Evolutionary conservation across 2,113 vertebrate species (phyloP).

Genomic region (Pelecanoides urinatrix): DNA sequence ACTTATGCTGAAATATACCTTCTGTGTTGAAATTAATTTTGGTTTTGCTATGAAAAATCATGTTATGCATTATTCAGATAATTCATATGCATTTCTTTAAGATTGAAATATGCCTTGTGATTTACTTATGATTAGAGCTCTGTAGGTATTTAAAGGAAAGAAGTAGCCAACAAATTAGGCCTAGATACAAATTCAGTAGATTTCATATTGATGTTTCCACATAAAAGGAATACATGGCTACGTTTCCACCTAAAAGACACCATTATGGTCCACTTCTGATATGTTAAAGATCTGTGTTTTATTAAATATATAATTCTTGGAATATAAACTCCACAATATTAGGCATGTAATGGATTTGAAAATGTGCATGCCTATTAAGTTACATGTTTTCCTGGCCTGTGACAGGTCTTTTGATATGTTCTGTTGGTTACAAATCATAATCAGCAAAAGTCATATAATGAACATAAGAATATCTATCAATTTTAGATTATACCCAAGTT

Average conservation of each 20-base stretch:
- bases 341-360: not conserved
- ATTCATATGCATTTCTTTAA: not conserved
- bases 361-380: accelerated
- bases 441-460: not conserved
- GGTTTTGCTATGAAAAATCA: not conserved
- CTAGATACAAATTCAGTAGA: not conserved
- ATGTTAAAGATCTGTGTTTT: not conserved
- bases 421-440: not conserved
- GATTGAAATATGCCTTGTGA: not conserved
- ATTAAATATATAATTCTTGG: not conserved
- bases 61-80: not conserved
- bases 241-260: not conserved
- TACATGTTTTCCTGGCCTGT: not conserved
- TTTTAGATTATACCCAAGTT: not conserved
- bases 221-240: not conserved
- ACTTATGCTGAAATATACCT: not conserved
- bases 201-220: not conserved
- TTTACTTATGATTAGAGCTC: not conserved
- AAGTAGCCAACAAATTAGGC: not conserved
- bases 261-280: not conserved
- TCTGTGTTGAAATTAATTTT: not conserved
- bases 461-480: not conserved
- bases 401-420: not conserved
- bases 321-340: not conserved
- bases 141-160: not conserved